Percentiles rank a stretch among this genome's conserved stretches.
Evolutionary conservation across 2,797 vertebrate species (phyloP).

Genomic region (Pteronotus mesoamericanus): DNA sequence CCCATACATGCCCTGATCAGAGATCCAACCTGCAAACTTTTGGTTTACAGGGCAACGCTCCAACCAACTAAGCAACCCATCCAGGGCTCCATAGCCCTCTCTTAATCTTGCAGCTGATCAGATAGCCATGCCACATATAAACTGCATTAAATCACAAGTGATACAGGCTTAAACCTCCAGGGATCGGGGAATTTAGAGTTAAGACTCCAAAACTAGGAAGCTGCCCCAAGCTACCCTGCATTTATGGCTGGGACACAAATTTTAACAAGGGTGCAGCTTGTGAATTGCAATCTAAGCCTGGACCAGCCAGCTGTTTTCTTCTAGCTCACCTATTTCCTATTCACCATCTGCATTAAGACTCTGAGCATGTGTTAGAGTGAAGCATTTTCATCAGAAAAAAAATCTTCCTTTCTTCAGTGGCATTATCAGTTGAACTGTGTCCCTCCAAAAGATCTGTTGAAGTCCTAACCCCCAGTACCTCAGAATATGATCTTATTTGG

Average conservation of each 20-base stretch:
- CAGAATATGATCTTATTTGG: neutral
- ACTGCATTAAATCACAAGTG: conserved; percentile 48
- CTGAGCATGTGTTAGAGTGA: neutral
- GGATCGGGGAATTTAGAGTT: neutral
- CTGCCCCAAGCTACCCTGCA: neutral
- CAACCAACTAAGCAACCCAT: neutral
- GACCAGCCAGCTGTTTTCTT: neutral
- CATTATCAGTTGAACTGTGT: neutral
- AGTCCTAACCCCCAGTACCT: neutral
- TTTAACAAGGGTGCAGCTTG: neutral
- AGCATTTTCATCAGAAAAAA: neutral
- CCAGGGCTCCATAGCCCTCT: neutral
- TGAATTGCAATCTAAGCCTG: neutral
- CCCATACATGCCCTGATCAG: neutral
- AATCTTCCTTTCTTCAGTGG: neutral
- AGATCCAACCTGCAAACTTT: neutral
- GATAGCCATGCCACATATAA: conserved; percentile 9
- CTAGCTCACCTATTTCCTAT: neutral
- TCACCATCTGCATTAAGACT: neutral
- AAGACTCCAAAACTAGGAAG: conserved; percentile 10
- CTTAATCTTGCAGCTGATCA: conserved; percentile 15
- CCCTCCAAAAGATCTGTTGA: neutral
- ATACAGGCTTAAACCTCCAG: conserved; percentile 14
- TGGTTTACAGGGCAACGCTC: neutral
- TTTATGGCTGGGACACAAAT: neutral